Base-by-base conservation (phyloP, 2,113 vertebrate genomes). In the Chionomys nivalis region DNA sequence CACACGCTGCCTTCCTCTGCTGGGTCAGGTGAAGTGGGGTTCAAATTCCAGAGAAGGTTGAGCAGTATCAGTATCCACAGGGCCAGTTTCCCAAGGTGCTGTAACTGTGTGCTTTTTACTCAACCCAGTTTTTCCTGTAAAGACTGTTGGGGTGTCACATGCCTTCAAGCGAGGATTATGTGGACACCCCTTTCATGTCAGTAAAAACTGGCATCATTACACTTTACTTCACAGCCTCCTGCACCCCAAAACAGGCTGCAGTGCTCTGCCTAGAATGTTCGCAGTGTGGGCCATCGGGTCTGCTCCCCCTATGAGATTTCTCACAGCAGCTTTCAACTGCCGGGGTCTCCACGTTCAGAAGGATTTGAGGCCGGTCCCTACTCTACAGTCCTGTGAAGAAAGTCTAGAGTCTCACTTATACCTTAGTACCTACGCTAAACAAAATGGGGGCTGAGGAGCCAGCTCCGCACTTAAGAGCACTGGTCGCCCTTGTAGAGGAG, bases 261-360 rank as follows among this genome's bases (percentile, higher is more conserved):
- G 8, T 0, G 19, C 1, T n/a, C 23, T 1, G 12, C 49, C 63
- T 42, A 1, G 10, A 63, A 63, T 36, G 70, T 24, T 2, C 3
- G 13, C 49, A 7, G 2, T 26, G 0, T 4, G 21, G 26, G n/a
- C 10, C 8, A 12, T 2, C 8, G 0, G 7, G 1, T 0, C 24
- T 13, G 28, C 1, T 33, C 21, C 33, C 4, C 23, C 10, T 14
- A 33, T 3, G 6, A 81, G 73, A 36, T 1, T 47, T 52, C 16
- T 44, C 39, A 66, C 70, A 47, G 49, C 1, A 0, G 0, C 44
- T 17, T 13, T 42, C 13, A 26, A 90, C 21, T 39, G 33, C 63
- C 0, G 11, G 13, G 19, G 9, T 93, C 75, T 85, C 63, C 4
- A 42, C 55, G 89, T 87, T 68, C 42, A 83, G 44, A 39, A 39